Evolutionary conservation across 2,797 vertebrate species (phyloP).

Genomic region (Gymnothorax reevesii): DNA sequence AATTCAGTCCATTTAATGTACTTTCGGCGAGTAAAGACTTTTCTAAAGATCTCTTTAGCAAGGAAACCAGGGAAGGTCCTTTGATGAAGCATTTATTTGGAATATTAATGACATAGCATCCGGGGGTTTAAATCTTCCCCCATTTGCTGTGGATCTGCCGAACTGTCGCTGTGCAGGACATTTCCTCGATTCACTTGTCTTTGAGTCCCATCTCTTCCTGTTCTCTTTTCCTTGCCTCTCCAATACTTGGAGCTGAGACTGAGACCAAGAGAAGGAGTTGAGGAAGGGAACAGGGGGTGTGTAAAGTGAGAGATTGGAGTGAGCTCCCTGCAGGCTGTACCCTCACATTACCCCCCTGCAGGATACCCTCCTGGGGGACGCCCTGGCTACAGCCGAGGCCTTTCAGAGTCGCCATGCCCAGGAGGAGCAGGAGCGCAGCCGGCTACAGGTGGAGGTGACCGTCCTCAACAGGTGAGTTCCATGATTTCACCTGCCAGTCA

Average conservation of each 20-base stretch:
- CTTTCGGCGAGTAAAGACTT: no score
- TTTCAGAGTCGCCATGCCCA: conserved; percentile 79
- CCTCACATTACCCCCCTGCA: conserved; percentile 46
- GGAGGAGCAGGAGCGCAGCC: conserved; percentile 79
- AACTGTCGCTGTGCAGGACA: no score
- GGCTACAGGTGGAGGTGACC: conserved; percentile 79
- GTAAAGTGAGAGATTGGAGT: neutral
- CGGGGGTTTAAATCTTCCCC: no score
- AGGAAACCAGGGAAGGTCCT: no score
- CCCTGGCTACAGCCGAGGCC: conserved; percentile 73
- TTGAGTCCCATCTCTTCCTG: no score
- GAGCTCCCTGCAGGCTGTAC: neutral
- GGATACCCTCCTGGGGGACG: conserved; percentile 80
- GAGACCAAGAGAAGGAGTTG: neutral
- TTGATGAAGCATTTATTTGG: no score
- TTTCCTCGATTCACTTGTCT: no score
- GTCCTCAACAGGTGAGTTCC: conserved; percentile 77
- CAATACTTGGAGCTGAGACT: neutral
- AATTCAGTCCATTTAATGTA: no score
- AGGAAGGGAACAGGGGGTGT: neutral
- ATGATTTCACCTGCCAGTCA: neutral
- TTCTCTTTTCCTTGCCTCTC: no score
- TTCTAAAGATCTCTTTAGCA: no score
- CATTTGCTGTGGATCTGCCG: no score
- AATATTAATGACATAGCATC: no score